phyloP scores from a whole-genome alignment of 2,888 invertebrate species.

The Dasypogon diadema region DNA sequence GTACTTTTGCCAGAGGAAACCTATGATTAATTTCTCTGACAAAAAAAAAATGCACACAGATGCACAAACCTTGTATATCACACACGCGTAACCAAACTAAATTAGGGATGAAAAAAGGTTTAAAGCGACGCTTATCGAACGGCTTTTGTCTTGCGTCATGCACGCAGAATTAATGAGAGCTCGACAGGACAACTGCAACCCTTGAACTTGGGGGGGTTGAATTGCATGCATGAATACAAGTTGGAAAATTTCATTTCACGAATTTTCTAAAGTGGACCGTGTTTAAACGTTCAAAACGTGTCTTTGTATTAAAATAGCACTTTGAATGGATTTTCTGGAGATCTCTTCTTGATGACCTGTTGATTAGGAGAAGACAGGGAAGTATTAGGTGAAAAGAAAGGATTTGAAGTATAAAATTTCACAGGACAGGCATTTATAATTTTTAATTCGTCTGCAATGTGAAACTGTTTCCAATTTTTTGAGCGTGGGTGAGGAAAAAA shows the following conservation, averaged over 20 bases:
- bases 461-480: too few species aligned
- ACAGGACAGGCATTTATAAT: too few species aligned
- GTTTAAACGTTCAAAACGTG: slow-evolving; percentile 31
- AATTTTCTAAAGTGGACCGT: slow-evolving; percentile 42
- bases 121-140: slow-evolving; percentile 51
- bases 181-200: slow-evolving; percentile 45
- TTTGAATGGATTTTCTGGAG: too few species aligned
- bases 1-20: slow-evolving; percentile 38
- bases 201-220: slow-evolving; percentile 48
- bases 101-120: slow-evolving; percentile 47
- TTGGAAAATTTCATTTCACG: slow-evolving; percentile 13
- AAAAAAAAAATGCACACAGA: slow-evolving; percentile 49
- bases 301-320: neutral
- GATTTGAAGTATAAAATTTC: too few species aligned
- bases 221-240: neutral
- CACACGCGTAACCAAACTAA: slow-evolving; percentile 43
- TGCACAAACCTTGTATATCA: slow-evolving; percentile 21
- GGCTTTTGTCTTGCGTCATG: slow-evolving; percentile 52
- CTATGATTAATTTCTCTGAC: slow-evolving; percentile 49
- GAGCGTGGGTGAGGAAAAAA: too few species aligned
- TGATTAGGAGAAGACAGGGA: too few species aligned
- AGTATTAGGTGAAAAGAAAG: too few species aligned
- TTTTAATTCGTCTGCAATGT: too few species aligned
- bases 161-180: slow-evolving; percentile 52
- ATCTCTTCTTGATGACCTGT: too few species aligned